A percentile compares a stretch with the other conserved stretches of the same genome.
Evolutionary conservation across 53 echinoderm and acorn worm genomes (phyloP).

Genomic region (Paracentrotus lividus): DNA sequence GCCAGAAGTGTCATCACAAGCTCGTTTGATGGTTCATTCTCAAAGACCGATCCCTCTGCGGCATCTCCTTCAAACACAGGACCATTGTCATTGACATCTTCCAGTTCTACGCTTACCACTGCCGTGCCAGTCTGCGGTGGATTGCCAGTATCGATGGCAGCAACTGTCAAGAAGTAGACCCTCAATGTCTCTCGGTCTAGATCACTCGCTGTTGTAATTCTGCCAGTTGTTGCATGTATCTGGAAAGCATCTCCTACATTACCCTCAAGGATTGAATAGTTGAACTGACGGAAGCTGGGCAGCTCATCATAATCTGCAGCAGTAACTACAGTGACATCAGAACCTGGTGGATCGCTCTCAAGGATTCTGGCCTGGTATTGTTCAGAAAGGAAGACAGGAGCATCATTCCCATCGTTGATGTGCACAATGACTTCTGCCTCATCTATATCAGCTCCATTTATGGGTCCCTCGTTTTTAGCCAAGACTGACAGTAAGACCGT

Average conservation of each 20-base stretch:
- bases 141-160: constrained; percentile 88
- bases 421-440: constrained; percentile 84
- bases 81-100: constrained; percentile 97
- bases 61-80: constrained; percentile 82
- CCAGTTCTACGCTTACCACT: constrained; percentile 77
- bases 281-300: constrained; percentile 84
- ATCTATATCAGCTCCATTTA: constrained; percentile 87
- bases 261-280: constrained; percentile 84
- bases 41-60: constrained; percentile 77
- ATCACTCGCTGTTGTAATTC: constrained; percentile 73
- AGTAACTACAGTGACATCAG: constrained; percentile 86
- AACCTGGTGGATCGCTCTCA: constrained; percentile 78
- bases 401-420: constrained; percentile 93
- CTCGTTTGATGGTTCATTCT: constrained; percentile 81
- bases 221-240: constrained; percentile 82
- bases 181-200: constrained; percentile 87
- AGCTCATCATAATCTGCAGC: constrained; percentile 88
- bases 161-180: constrained; percentile 82
- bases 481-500: constrained; percentile 82
- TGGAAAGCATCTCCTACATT: constrained; percentile 81
- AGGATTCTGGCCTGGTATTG: constrained; percentile 84
- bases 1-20: constrained; percentile 88
- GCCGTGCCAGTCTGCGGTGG: constrained; percentile 87
- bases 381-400: constrained; percentile 86
- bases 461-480: constrained; percentile 90